A percentile compares a stretch with the other conserved stretches of the same genome.
Conservation (phyloP, 2,113 vertebrate species). For the Stigmatopora nigra region DNA sequence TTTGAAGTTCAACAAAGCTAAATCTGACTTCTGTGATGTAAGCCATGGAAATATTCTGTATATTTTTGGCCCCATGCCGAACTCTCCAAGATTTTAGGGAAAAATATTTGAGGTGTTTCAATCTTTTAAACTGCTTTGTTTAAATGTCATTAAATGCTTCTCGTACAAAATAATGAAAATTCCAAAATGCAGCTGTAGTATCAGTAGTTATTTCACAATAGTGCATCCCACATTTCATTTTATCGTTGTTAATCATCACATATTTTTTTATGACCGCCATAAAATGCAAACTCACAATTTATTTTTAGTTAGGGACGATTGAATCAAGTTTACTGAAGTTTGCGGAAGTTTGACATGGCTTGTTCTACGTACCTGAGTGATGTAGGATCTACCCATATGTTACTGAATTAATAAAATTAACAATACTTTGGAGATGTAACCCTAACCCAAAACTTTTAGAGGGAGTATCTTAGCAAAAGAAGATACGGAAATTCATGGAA, state of each 20-base stretch:
- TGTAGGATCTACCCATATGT: not conserved
- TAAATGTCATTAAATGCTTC: not conserved
- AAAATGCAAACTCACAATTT: no score
- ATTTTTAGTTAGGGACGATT: not conserved
- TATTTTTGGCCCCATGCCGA: not conserved
- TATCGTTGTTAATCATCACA: not conserved
- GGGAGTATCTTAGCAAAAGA: not conserved
- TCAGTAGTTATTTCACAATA: not conserved
- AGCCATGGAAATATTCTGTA: not conserved
- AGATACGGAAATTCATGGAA: not conserved
- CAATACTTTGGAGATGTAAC: not conserved
- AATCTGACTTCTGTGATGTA: not conserved
- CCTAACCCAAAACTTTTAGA: not conserved
- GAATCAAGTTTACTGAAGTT: not conserved
- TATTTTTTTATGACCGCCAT: no score
- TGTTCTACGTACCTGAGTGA: not conserved
- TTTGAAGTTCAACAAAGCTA: not conserved
- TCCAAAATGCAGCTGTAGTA: not conserved
- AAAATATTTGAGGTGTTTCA: not conserved
- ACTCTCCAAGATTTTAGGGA: not conserved
- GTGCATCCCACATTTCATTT: not conserved
- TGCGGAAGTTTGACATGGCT: not conserved
- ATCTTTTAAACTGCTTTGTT: not conserved
- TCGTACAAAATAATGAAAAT: not conserved
- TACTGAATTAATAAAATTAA: not conserved